Evolutionary conservation across 2,888 invertebrate genomes (phyloP), one percentile per base, ranked within the genome.

Genomic region (Pseudoips prasinana): DNA sequence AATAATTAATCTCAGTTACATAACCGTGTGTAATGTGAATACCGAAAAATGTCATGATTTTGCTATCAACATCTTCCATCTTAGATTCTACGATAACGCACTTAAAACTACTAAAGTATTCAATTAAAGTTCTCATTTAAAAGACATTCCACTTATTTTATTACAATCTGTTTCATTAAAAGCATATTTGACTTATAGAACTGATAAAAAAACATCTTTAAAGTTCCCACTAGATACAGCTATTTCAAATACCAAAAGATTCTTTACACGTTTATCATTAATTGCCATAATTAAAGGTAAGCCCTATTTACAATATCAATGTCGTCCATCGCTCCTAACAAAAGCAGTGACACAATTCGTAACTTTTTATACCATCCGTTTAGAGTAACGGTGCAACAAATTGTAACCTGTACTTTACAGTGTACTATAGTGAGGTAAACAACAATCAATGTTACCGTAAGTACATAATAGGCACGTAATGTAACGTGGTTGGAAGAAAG

Each of bases 311-410:
- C 2, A 14, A 7, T 7, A 20, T 20, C n/a, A n/a, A n/a, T 20
- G 37, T 44, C 8, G 23, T 35, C 22, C 8, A 11, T 38, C 32
- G 36, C 25, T 35, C n/a, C 17, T 22, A 31, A 27, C 45, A 53
- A 48, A 54, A 46, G 55, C 62, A 57, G 46, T 61, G 62, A 56
- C 59, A 62, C 50, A 50, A 58, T 64, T 61, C 25, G 7, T 23
- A 32, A 45, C 54, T 68, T 66, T 74, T 67, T 71, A 49, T 55
- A 66, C 64, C 65, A 68, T 64, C 56, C 59, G 57, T 52, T 60
- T 58, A 56, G 42, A 42, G 50, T 69, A 73, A 74, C 72, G 68
- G 72, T 49, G 31, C 27, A 29, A 34, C 43, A 36, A 42, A 53
- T 53, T 29, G 38, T 42, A 35, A 8, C 35, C 34, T 56, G 58